phyloP scores from a whole-genome alignment of 2,113 vertebrate genomes.

The Natator depressus region DNA sequence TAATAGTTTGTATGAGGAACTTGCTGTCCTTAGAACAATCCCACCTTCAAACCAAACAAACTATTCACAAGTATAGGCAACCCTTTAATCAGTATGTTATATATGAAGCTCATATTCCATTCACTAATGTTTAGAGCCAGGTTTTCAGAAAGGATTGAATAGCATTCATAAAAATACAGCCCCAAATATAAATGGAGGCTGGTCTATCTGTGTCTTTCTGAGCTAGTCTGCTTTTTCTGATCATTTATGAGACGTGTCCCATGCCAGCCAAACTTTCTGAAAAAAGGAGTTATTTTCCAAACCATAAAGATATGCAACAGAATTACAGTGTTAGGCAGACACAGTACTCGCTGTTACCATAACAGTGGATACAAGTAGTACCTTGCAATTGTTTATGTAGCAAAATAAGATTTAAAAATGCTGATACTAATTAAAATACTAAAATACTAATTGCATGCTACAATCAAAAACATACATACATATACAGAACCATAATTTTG shows the following conservation, averaged over 20 bases:
- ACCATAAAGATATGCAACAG: not conserved
- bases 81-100: not conserved
- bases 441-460: too few relatives aligned
- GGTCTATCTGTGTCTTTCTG: not conserved
- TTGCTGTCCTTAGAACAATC: not conserved
- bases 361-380: not conserved
- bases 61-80: not conserved
- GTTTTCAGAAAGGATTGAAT: not conserved
- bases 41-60: not conserved
- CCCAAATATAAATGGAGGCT: not conserved
- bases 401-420: not conserved
- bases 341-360: not conserved
- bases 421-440: not conserved
- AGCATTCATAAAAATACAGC: not conserved
- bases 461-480: not conserved
- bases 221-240: not conserved
- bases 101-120: not conserved
- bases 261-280: not conserved
- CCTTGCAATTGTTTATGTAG: not conserved
- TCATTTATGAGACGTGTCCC: not conserved
- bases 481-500: not conserved
- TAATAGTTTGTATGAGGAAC: not conserved
- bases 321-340: not conserved
- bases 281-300: not conserved
- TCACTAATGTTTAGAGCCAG: not conserved